phyloP scores from a whole-genome alignment of 1,140 invertebrate species.

The Tetramorium parvispinum region DNA sequence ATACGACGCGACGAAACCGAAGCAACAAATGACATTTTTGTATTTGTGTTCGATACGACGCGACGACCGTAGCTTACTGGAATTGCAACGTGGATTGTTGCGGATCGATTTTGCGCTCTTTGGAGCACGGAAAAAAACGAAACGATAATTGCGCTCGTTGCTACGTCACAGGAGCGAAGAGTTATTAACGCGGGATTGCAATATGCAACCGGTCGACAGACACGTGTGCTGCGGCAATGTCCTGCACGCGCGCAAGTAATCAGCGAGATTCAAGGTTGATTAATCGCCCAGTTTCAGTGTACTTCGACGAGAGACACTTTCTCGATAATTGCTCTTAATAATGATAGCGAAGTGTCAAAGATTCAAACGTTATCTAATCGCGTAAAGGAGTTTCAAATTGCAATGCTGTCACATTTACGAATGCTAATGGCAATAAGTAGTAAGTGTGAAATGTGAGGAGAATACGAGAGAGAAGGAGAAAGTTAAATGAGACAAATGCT shows the following conservation, averaged over 20 bases:
- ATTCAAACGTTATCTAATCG: not conserved
- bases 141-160: slow-evolving; percentile 45
- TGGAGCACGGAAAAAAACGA: slow-evolving; percentile 27
- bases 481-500: slow-evolving; percentile 24
- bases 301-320: slow-evolving; percentile 31
- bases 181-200: slow-evolving; percentile 49
- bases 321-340: slow-evolving; percentile 49
- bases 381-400: not conserved
- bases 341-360: not conserved
- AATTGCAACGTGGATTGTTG: not conserved
- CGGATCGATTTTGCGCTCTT: slow-evolving; percentile 38
- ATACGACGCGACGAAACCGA: not conserved
- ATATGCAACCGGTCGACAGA: not conserved
- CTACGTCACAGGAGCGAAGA: slow-evolving; percentile 29
- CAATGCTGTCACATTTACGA: not conserved
- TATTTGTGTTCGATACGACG: not conserved
- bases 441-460: not conserved
- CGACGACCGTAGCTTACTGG: not conserved
- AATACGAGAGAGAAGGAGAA: slow-evolving; percentile 12
- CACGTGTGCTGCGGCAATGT: slow-evolving; percentile 19
- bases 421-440: slow-evolving; percentile 24
- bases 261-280: slow-evolving; percentile 45
- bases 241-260: slow-evolving; percentile 32
- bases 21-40: not conserved
- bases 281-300: slow-evolving; percentile 29